Base-by-base conservation (phyloP, 2,888 invertebrate species). In the Athalia rosae region DNA sequence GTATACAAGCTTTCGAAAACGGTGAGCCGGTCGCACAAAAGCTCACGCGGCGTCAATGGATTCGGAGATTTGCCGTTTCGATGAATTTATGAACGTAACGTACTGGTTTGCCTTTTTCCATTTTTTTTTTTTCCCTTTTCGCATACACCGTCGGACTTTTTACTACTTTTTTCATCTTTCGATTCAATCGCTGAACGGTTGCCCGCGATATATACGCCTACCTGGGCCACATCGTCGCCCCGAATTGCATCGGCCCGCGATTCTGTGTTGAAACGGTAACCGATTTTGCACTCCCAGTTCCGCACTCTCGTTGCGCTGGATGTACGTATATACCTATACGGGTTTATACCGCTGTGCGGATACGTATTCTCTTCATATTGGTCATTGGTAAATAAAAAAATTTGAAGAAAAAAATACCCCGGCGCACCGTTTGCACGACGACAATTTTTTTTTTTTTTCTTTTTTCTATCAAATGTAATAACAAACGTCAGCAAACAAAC, bases 51-150 rank as follows among this genome's bases (percentile, higher is more conserved):
- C 50, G 67, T 67, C 48, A 67, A 67, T 67, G 67, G 67, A 67
- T 67, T 67, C 67, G 67, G 67, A 67, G 50, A 67, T 67, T 67
- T 67, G 67, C 67, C 67, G 50, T 67, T 67, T 67, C 67, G 67
- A 50, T 67, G 53, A 67, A 67, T 67, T 67, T 67, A 67, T 67
- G 67, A 28, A 28, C 28, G 28, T 28, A 7, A 11, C 69, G 58
- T 56, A n/a, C n/a, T n/a, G 8, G 41, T 13, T 7, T n/a, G 11
- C n/a, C n/a, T 67, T 41, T 67, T 69, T 69, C 41, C 43, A 41
- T 9, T 53, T 41, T 67, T 5, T 41, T 15, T 1, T 28, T 62
- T 62, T 28, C 62, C 41, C 41, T 53, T 53, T 50, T 66, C 7
- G n/a, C n/a, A n/a, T n/a, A n/a, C n/a, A n/a, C n/a, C n/a, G n/a